A percentile compares a stretch with the other conserved stretches of the same genome.
phyloP scores from a whole-genome alignment of 2,113 vertebrate species.

The Willisornis vidua region DNA sequence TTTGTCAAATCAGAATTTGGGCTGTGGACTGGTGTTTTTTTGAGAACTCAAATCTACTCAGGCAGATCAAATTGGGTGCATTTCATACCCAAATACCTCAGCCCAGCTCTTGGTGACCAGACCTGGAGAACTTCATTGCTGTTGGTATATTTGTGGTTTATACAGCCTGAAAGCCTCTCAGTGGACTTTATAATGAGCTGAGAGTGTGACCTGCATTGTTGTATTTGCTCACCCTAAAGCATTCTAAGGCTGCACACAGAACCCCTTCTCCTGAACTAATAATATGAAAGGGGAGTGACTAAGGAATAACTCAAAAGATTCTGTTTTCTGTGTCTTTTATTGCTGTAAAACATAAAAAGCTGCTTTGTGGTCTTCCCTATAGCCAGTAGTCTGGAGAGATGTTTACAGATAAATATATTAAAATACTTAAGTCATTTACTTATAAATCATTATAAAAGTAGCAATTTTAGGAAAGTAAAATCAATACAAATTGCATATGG shows the following conservation, averaged over 20 bases:
- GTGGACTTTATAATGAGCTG: not conserved
- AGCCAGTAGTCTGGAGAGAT: not conserved
- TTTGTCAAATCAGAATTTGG: not conserved
- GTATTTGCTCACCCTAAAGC: not conserved
- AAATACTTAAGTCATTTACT: not conserved
- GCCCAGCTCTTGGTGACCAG: not conserved
- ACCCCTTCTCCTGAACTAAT: not conserved
- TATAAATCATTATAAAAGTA: conserved; percentile 40
- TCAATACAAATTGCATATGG: conserved; percentile 32
- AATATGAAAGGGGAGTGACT: not conserved
- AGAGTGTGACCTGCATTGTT: not conserved
- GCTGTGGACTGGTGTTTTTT: not conserved
- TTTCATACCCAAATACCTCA: not conserved
- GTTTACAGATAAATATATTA: not conserved
- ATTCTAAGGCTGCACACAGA: not conserved
- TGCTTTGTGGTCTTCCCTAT: not conserved
- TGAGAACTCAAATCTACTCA: not conserved
- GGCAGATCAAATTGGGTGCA: not conserved
- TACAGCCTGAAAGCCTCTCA: not conserved
- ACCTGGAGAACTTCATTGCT: not conserved
- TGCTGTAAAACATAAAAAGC: not conserved
- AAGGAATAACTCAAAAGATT: not conserved
- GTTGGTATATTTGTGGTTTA: not conserved
- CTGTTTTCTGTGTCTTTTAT: not conserved
- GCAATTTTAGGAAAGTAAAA: conserved; percentile 46